These are phyloP conservation scores for Lamellibrachia satsuma DNA, from an alignment of 2,888 invertebrate genomes.

Conservation along the genomic window DNA sequence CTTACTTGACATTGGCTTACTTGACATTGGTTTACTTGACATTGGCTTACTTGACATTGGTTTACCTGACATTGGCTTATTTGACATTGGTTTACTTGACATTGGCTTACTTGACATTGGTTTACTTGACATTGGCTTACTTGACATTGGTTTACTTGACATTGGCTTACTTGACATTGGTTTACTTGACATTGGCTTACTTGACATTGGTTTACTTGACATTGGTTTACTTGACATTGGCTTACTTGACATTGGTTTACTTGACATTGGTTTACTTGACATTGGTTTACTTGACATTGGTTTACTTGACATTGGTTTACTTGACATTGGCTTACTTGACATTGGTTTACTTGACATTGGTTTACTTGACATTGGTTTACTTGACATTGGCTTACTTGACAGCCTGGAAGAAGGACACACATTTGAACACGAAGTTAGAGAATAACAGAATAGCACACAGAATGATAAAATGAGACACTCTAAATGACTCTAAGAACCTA, in stretches of 20 bases:
- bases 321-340: background rate
- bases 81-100: background rate
- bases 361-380: background rate
- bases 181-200: background rate
- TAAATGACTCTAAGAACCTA: background rate
- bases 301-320: background rate
- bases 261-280: background rate
- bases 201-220: no score
- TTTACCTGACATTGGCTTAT: background rate
- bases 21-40: background rate
- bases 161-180: background rate
- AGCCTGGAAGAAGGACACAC: background rate
- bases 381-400: no score
- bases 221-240: background rate
- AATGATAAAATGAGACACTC: background rate
- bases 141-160: background rate
- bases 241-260: background rate
- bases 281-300: background rate
- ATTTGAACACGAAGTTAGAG: background rate
- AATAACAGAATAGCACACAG: background rate
- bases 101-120: background rate
- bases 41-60: background rate
- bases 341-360: background rate
- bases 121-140: background rate
- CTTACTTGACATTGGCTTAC: background rate